A percentile compares a stretch with the other conserved stretches of the same genome.
Evolutionary conservation across 2,797 vertebrate genomes (phyloP).

Genomic region (Parambassis ranga): DNA sequence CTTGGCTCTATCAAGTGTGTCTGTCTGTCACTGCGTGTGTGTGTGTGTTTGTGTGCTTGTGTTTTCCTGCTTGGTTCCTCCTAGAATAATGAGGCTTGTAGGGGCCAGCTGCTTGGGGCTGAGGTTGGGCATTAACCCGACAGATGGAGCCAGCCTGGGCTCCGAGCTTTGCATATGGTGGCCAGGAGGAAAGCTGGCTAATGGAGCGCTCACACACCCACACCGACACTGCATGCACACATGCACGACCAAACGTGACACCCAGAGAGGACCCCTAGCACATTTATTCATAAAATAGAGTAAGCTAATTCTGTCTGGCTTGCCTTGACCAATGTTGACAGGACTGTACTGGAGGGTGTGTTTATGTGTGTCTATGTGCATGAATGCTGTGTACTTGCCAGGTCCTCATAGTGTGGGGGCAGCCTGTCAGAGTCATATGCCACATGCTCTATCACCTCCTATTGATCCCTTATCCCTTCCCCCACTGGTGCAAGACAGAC

Average conservation of each 20-base stretch:
- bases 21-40: slow-evolving; percentile 15
- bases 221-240: slow-evolving; percentile 2
- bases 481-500: slow-evolving; percentile 56
- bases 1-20: slow-evolving; percentile 50
- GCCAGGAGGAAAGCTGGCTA: slow-evolving; percentile 75
- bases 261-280: slow-evolving; percentile 18
- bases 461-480: slow-evolving; percentile 65
- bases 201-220: slow-evolving; percentile 52
- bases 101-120: slow-evolving; percentile 82
- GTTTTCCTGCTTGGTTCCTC: slow-evolving; percentile 36
- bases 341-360: slow-evolving; percentile 14
- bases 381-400: neutral
- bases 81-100: slow-evolving; percentile 79
- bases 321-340: slow-evolving; percentile 34
- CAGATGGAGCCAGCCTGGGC: slow-evolving; percentile 84
- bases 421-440: slow-evolving; percentile 59
- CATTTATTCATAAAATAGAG: slow-evolving; percentile 51
- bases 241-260: slow-evolving; percentile 33
- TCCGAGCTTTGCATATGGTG: slow-evolving; percentile 79
- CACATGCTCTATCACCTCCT: slow-evolving; percentile 72
- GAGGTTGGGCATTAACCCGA: slow-evolving; percentile 74
- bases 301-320: slow-evolving; percentile 35
- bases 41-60: slow-evolving; percentile 26
- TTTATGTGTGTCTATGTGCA: slow-evolving; percentile 3
- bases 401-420: slow-evolving; percentile 37